phyloP scores from a whole-genome alignment of 2,888 invertebrate species.

The Acanthosoma haemorrhoidale region DNA sequence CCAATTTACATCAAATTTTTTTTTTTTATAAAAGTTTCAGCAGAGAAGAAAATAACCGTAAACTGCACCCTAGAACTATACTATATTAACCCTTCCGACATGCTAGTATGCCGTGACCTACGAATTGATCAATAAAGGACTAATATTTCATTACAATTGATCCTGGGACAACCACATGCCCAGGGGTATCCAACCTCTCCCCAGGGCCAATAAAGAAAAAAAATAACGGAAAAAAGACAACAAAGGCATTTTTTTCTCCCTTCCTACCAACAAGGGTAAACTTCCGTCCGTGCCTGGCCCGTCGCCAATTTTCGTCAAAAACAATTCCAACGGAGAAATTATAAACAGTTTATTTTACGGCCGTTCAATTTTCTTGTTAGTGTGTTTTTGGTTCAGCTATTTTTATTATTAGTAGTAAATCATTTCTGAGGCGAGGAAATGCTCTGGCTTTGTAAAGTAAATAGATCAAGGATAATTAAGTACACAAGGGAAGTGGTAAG shows the following conservation, averaged over 20 bases:
- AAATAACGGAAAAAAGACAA: not conserved
- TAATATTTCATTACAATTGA: not conserved
- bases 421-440: too few species aligned
- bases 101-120: not conserved
- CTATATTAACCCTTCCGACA: too few species aligned
- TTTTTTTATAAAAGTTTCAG: too few species aligned
- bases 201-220: not conserved
- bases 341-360: conserved; percentile 8
- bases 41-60: not conserved
- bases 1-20: too few species aligned
- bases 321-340: not conserved
- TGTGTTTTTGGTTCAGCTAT: not conserved
- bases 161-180: not conserved
- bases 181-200: not conserved
- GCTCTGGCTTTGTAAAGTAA: too few species aligned
- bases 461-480: too few species aligned
- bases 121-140: not conserved
- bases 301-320: not conserved
- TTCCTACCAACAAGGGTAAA: not conserved
- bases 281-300: conserved; percentile 6
- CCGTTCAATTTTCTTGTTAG: not conserved
- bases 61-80: not conserved
- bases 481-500: too few species aligned
- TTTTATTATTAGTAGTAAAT: too few species aligned
- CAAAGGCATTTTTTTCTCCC: not conserved